Base-by-base conservation (phyloP, 1,140 invertebrate species). In the Parapsyche elsis region DNA sequence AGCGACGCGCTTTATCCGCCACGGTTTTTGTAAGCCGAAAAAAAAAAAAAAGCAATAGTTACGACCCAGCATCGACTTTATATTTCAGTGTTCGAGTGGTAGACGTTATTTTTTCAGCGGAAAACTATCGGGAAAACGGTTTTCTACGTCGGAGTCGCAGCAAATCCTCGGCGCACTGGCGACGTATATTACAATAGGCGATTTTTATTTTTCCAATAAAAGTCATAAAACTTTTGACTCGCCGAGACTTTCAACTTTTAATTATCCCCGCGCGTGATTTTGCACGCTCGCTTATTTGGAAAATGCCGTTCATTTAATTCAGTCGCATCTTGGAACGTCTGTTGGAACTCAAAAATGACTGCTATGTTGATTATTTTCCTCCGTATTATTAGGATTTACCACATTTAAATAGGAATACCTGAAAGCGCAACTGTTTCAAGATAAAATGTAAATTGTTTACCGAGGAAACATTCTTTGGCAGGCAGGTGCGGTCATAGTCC, bases 401-500 rank as follows among this genome's bases (percentile, higher is more conserved):
- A 5, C 64, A 26, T 67, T 26, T 67, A 67, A 67, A 24, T 21
- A 67, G 24, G 26, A 67, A 14, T 26, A 24, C 24, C 23, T 10
- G 24, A 67, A 67, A 67, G 24, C 64, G 21, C 64, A 30, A 19
- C 21, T 5, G 10, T 23, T 24, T 23, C 64, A 73, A 45, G 71
- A 53, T 53, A 73, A 53, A 73, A 73, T 73, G 38, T 73, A 53
- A 73, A 73, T 73, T 73, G 38, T 73, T 73, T 45, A 73, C 46
- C 71, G 38, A 67, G 19, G 24, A 16, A 73, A 73, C 71, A 46
- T 46, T 73, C 24, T 21, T 73, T 38, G n/a, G 38, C 16, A 23
- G 71, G 46, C 23, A 73, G 71, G 46, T 67, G 24, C 64, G 21
- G 64, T 67, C 64, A 10, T 67, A 14, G 49, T 67, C 9, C 59